phyloP scores from a whole-genome alignment of 2,797 vertebrate genomes.

The Pristis pectinata region DNA sequence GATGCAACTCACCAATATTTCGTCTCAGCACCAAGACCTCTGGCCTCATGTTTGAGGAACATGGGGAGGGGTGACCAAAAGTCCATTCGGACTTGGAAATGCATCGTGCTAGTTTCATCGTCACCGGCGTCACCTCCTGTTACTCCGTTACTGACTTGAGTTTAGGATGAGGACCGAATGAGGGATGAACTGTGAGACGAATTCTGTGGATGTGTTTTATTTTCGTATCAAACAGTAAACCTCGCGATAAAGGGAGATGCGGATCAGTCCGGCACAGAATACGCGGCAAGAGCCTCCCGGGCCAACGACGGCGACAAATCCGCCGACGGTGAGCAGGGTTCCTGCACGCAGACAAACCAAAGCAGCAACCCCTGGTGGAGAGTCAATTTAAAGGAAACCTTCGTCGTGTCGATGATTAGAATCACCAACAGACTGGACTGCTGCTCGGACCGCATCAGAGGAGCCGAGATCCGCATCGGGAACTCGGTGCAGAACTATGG shows the following conservation, averaged over 20 bases:
- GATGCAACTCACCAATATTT: too few relatives aligned
- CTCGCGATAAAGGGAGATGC: not conserved
- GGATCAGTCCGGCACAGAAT: not conserved
- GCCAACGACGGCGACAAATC: not conserved
- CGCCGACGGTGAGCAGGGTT: not conserved
- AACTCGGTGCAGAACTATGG: not conserved
- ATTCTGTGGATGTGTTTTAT: too few relatives aligned
- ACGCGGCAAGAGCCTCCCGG: not conserved
- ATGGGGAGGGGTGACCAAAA: too few relatives aligned
- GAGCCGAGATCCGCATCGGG: not conserved
- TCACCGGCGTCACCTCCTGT: too few relatives aligned
- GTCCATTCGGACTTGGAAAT: too few relatives aligned
- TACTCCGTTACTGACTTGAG: too few relatives aligned
- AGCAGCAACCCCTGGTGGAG: not conserved
- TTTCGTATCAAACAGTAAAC: not conserved
- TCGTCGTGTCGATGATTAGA: fast-evolving
- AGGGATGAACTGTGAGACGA: too few relatives aligned
- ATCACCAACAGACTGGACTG: not conserved
- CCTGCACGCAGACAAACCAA: not conserved
- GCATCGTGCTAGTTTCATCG: too few relatives aligned
- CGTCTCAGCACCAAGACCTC: too few relatives aligned
- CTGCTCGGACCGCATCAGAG: not conserved
- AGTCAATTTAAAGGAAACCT: not conserved
- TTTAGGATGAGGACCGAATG: too few relatives aligned
- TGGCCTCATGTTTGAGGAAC: too few relatives aligned